Percentiles rank a stretch among this genome's conserved stretches.
phyloP scores from a whole-genome alignment of 2,888 invertebrate species.

The Drosophila pseudotalamancana region DNA sequence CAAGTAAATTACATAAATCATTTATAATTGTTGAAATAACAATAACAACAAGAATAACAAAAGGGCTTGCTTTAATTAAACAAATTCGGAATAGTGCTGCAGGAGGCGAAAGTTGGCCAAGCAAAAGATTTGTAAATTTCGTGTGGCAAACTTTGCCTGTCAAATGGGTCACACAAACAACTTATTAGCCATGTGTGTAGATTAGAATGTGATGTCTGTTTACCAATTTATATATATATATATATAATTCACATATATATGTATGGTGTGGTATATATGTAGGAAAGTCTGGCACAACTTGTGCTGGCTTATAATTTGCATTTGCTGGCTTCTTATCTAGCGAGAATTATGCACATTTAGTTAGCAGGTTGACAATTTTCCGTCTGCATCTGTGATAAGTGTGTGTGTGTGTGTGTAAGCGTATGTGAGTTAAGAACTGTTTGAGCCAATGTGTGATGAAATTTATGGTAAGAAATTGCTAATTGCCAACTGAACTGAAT shows the following conservation, averaged over 20 bases:
- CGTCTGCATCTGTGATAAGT: conserved; percentile 30
- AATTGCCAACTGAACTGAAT: conserved; percentile 57
- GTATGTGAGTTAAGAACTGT: conserved; percentile 40
- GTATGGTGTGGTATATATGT: too few relatives aligned
- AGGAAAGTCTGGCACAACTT: conserved; percentile 1
- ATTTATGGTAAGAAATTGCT: conserved; percentile 69
- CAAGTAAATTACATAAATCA: conserved; percentile 71
- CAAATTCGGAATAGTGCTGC: conserved; percentile 35
- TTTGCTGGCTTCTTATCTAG: conserved; percentile 36
- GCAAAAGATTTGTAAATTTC: conserved; percentile 42
- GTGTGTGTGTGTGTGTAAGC: not conserved
- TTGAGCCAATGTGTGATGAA: conserved; percentile 41
- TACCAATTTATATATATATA: conserved; percentile 50
- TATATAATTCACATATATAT: conserved; percentile 4
- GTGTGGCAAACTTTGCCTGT: conserved; percentile 34
- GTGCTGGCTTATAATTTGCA: conserved; percentile 44
- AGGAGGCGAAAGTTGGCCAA: conserved; percentile 23
- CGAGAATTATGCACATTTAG: conserved; percentile 71
- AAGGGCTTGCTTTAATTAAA: conserved; percentile 62
- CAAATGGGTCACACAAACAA: conserved; percentile 37
- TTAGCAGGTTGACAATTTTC: conserved; percentile 58
- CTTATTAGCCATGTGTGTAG: conserved; percentile 10
- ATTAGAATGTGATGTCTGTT: conserved; percentile 30
- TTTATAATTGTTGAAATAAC: conserved; percentile 65
- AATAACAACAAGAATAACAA: conserved; percentile 19